phyloP scores from a whole-genome alignment of 2,113 vertebrate species.

The Trochalopteron elliotii region DNA sequence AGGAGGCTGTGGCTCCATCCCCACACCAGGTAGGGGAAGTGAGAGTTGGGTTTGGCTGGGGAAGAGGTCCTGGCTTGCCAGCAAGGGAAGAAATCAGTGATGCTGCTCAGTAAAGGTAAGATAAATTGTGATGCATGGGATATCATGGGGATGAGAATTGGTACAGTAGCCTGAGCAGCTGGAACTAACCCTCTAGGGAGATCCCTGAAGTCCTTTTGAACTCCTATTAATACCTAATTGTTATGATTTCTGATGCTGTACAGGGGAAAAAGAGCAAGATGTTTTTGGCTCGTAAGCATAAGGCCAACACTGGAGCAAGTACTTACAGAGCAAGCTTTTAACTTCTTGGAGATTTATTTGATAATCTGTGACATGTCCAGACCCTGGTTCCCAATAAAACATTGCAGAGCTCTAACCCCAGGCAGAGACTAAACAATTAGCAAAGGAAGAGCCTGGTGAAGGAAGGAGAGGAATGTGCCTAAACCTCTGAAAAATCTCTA shows the following conservation, averaged over 20 bases:
- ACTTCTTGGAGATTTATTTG: constrained; percentile 37
- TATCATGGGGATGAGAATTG: not conserved
- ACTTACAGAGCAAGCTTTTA: constrained; percentile 25
- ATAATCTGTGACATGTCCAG: constrained; percentile 42
- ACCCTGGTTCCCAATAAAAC: constrained; percentile 30
- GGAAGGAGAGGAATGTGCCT: constrained; percentile 56
- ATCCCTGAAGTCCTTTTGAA: not conserved
- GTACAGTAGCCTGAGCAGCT: not conserved
- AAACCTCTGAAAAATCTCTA: constrained; percentile 60
- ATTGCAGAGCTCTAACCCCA: not conserved
- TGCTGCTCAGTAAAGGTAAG: not conserved
- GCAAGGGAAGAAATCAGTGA: not conserved
- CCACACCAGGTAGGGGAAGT: not conserved
- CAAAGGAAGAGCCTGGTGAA: constrained; percentile 16
- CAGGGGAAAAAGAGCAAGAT: not conserved
- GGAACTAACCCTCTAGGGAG: not conserved
- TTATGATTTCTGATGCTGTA: not conserved
- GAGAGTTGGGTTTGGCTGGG: rapidly evolving
- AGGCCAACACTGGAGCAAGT: not conserved
- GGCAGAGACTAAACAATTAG: constrained; percentile 52
- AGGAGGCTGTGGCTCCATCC: not conserved
- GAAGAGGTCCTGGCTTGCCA: not conserved
- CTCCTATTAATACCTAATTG: not conserved
- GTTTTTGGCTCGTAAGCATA: not conserved
- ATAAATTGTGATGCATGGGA: not conserved